Base-by-base conservation (phyloP, 2,797 vertebrate species). In the Alosa sapidissima region DNA sequence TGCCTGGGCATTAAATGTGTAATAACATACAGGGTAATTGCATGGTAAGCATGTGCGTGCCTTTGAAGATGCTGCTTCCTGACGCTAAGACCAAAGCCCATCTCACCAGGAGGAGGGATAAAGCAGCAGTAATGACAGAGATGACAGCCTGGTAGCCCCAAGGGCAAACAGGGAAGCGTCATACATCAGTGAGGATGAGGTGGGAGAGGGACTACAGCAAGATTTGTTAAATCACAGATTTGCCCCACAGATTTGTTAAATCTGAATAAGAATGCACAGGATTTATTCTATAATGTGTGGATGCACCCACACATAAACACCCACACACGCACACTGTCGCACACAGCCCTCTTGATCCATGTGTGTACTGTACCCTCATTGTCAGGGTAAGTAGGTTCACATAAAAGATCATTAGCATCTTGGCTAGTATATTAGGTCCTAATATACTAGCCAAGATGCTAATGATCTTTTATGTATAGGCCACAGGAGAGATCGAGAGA, bases 191-290 rank as follows among this genome's bases (percentile, higher is more conserved):
- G 41, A 19, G 6, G 72, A 45, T 21, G 28, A 78, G 41, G 65
- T 11, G 33, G 11, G 10, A 9, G 28, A 1, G 65, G 28, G 68
- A 13, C 33, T 41, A 19, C 68, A 28, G 28, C 28, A 28, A 28
- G 28, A 28, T 28, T 28, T 47, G 72, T 78, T 78, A 47, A 78
- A 78, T 78, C 72, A n/a, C n/a, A n/a, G n/a, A n/a, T n/a, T n/a
- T n/a, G 28, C 28, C 28, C 28, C 28, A 28, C 28, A 28, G 28
- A 28, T 28, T 28, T 47, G 72, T 78, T 78, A 47, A 78, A 78
- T 78, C 72, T 78, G 72, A 5, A 16, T 24, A 10, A 65, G 60
- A 65, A 21, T 65, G 2, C n/a, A 65, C 60, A 9, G 24, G 5
- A 58, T 2, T 6, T 58, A 58, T 41, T 41, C 4, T 9, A 9